These are phyloP conservation scores for Uropsilus gracilis DNA, from an alignment of 2,113 vertebrate species.

Conservation along the genomic window DNA sequence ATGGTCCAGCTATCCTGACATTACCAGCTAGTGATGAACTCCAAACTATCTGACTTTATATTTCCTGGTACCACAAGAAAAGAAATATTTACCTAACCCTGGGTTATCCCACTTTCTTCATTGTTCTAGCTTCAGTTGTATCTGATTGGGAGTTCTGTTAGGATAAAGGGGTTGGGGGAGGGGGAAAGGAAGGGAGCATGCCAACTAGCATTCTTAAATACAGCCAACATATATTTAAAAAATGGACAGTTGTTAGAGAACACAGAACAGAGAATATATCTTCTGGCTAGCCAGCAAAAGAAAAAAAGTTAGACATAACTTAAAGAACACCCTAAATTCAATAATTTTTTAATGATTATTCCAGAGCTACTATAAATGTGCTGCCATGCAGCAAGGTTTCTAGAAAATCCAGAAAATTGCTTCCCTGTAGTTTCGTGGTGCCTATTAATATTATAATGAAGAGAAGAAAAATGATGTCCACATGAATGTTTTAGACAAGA, in stretches of 20 bases:
- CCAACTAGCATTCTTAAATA: neutral
- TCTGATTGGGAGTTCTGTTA: neutral
- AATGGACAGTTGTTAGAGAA: neutral
- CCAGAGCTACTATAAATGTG: neutral
- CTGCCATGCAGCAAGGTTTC: neutral
- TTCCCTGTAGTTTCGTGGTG: neutral
- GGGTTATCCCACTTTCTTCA: neutral
- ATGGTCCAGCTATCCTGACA: neutral
- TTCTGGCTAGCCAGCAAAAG: neutral
- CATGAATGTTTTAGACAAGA: neutral
- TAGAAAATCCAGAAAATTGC: neutral
- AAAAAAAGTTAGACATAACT: neutral
- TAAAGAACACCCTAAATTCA: neutral
- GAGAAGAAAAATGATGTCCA: neutral
- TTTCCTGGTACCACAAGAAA: neutral
- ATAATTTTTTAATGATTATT: neutral
- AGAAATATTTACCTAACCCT: neutral
- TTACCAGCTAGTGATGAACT: neutral
- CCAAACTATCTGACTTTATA: neutral
- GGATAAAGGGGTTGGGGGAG: too few species aligned
- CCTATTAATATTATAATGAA: neutral
- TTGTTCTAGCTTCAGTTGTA: neutral
- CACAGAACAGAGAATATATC: neutral
- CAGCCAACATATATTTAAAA: neutral
- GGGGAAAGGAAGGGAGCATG: neutral